Conservation (phyloP, 2,797 vertebrate genomes). For the Danio kyathit region DNA sequence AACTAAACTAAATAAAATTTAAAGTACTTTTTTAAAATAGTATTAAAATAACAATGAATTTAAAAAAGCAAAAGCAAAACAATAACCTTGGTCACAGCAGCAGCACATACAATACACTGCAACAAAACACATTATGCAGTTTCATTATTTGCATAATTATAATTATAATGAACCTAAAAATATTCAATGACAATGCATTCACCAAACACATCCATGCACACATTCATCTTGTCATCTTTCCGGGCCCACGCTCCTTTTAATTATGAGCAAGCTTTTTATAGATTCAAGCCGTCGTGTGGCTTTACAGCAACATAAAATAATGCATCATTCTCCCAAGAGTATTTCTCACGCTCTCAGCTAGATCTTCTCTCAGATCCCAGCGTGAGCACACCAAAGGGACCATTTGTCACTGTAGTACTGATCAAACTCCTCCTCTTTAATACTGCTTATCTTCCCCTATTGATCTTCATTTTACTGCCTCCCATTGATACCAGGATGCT, state of each 20-base stretch:
- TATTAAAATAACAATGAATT: no score
- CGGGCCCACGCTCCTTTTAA: conserved; percentile 18
- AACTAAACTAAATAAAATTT: no score
- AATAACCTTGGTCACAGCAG: no score
- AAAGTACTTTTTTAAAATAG: no score
- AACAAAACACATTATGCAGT: not conserved
- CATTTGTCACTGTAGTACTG: conserved; percentile 35
- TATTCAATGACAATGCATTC: not conserved
- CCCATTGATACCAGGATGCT: conserved; percentile 3
- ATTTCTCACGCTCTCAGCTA: conserved; percentile 11
- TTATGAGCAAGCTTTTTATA: conserved; percentile 32
- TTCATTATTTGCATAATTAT: not conserved
- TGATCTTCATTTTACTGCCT: conserved; percentile 13
- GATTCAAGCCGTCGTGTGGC: conserved; percentile 7
- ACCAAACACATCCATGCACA: not conserved
- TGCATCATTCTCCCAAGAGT: conserved; percentile 23
- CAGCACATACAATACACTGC: no score
- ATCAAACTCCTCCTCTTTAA: conserved; percentile 43
- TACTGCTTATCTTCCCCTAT: conserved; percentile 35
- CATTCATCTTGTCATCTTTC: conserved; percentile 12
- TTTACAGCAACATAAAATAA: conserved; percentile 38
- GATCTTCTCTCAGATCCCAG: conserved; percentile 20
- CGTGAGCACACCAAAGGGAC: conserved; percentile 19
- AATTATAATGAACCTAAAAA: not conserved
- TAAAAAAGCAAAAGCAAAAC: no score